Evolutionary conservation across 2,113 vertebrate genomes (phyloP), one percentile per base, ranked within the genome.

Genomic region (Gallinago media): DNA sequence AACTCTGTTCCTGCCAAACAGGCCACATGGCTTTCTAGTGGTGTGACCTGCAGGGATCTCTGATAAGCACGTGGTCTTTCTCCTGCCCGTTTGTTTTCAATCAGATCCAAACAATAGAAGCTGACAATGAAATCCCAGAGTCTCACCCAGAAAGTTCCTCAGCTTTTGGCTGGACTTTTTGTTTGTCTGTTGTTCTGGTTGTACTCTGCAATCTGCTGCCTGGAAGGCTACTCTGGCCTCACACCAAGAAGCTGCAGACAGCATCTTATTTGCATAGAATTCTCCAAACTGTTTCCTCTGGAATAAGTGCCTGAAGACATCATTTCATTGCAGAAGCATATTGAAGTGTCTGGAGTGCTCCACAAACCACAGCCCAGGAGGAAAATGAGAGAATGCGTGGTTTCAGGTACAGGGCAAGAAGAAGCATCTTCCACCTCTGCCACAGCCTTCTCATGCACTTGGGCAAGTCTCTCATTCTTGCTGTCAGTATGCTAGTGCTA

Each of bases 141-240:
- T 84, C 44, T 93, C 84, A 61, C 36, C 93, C 85, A 88, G 90
- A 94, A 95, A 88, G 55, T 84, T 94, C 95, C 75, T 95, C 88
- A 77, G 88, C 59, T 93, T 93, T 77, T 88, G 78, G 82, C 71
- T 47, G 70, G 29, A 65, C 38, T 38, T 88, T 87, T 34, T 95
- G 85, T 86, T 88, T 92, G 16, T 21, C 78, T 80, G 50, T 22
- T 93, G 34, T 46, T 85, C 82, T 62, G 23, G 1, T 49, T 36
- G 31, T 9, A 17, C 38, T 67, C 82, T 79, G 61, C 61, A 75
- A 16, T 46, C 25, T 55, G 85, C 67, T 82, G 65, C 44, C 63
- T 32, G 52, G 61, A 70, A 49, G 62, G 49, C 81, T 36, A 7
- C 6, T 1, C 32, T 44, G 82, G 49, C 84, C 58, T 58, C 1